phyloP scores from a whole-genome alignment of 2,797 vertebrate genomes.

The Phrynocephalus vlangalii region DNA sequence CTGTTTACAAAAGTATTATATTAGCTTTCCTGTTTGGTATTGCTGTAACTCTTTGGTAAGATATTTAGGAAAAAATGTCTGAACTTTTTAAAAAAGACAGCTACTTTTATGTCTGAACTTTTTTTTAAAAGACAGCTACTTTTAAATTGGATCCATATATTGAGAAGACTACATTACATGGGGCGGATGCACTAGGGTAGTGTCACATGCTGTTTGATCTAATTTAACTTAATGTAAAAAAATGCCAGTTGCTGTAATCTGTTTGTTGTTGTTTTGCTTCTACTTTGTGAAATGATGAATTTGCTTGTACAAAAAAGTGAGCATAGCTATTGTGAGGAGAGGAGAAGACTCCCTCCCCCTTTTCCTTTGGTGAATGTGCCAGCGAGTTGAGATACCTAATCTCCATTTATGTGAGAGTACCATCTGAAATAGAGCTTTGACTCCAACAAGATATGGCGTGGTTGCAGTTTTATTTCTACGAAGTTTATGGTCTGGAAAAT shows the following conservation, averaged over 20 bases:
- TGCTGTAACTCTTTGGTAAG: slow-evolving; percentile 49
- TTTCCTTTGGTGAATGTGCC: not conserved
- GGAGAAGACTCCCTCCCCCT: not conserved
- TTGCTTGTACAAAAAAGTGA: not conserved
- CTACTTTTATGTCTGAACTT: slow-evolving; percentile 48
- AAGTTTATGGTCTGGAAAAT: not conserved
- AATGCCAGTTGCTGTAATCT: not conserved
- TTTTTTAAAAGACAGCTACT: slow-evolving; percentile 28
- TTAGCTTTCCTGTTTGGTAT: slow-evolving; percentile 15
- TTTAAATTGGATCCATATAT: slow-evolving; percentile 30
- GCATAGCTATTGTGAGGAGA: not conserved
- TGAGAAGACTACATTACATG: slow-evolving; percentile 23
- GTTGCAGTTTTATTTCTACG: not conserved
- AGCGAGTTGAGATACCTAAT: not conserved
- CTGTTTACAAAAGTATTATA: slow-evolving; percentile 1
- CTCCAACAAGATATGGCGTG: not conserved
- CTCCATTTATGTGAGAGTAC: not conserved
- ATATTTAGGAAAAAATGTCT: slow-evolving; percentile 52
- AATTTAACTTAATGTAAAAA: not conserved
- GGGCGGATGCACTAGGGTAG: not conserved
- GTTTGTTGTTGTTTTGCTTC: not conserved
- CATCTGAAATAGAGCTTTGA: not conserved
- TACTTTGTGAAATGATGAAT: not conserved
- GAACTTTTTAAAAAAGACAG: slow-evolving; percentile 19
- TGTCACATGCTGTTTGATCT: slow-evolving; percentile 4